These are phyloP conservation scores for Mycetomoellerius zeteki DNA, from an alignment of 1,140 invertebrate genomes.

Conservation along the genomic window DNA sequence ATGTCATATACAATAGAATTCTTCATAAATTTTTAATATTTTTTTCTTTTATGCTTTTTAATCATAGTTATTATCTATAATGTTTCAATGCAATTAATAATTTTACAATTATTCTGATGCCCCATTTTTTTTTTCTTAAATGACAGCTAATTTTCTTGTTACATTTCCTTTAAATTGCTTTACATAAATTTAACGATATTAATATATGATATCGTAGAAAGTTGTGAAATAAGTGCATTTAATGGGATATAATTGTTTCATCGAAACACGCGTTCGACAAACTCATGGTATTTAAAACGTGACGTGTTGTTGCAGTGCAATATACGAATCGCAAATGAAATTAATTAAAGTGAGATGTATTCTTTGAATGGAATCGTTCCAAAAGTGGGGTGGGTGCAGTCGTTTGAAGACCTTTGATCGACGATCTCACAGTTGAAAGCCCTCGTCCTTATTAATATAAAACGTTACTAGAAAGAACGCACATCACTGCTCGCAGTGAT, in stretches of 20 bases:
- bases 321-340: conserved; percentile 18
- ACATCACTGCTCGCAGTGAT: background rate
- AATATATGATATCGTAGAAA: background rate
- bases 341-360: conserved; percentile 32
- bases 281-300: background rate
- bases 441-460: conserved; percentile 27
- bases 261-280: background rate
- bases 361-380: conserved; percentile 59
- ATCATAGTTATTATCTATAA: background rate
- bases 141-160: background rate
- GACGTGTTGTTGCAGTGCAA: conserved; percentile 1
- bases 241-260: background rate
- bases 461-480: background rate
- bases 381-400: background rate
- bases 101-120: background rate
- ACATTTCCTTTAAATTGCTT: no score
- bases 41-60: background rate
- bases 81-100: background rate
- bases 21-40: background rate
- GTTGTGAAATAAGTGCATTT: background rate
- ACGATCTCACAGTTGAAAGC: background rate
- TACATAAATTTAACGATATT: background rate
- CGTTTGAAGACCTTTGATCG: conserved; percentile 1
- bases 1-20: background rate
- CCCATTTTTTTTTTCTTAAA: background rate